These are phyloP conservation scores for Salarias fasciatus DNA, from an alignment of 2,797 vertebrate species.

Conservation along the genomic window DNA sequence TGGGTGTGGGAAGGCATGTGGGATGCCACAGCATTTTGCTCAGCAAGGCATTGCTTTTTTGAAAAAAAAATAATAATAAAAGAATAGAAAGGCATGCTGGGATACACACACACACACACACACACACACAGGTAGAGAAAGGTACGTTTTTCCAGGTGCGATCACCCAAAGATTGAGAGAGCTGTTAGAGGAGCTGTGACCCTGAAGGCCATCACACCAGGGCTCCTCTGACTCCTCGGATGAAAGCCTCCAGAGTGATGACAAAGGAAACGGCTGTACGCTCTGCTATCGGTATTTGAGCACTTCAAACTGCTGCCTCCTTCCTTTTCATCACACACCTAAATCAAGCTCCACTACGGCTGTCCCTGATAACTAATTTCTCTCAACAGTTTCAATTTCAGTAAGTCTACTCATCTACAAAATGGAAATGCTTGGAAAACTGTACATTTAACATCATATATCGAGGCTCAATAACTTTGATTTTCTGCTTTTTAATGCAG, in stretches of 20 bases:
- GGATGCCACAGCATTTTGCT: constrained; percentile 72
- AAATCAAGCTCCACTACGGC: no score
- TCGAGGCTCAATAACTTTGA: no score
- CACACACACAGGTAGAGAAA: constrained; percentile 52
- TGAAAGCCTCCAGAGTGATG: constrained; percentile 50
- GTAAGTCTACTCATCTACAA: no score
- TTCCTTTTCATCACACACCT: no score
- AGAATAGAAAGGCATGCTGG: constrained; percentile 7
- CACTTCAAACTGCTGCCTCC: constrained; percentile 3
- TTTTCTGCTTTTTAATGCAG: no score
- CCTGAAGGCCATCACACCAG: constrained; percentile 39
- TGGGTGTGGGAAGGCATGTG: constrained; percentile 83
- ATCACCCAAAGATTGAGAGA: constrained; percentile 59
- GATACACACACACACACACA: constrained; percentile 25
- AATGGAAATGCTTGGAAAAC: no score
- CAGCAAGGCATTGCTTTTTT: constrained; percentile 44
- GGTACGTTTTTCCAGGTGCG: constrained; percentile 63
- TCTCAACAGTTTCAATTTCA: no score
- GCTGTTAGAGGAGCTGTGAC: constrained; percentile 52
- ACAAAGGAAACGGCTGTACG: constrained; percentile 38
- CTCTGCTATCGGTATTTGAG: constrained; percentile 11
- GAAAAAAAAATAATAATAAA: constrained; percentile 38
- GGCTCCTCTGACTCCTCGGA: constrained; percentile 41
- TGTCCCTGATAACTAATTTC: no score
- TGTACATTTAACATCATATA: no score